These are phyloP conservation scores for Aplochiton taeniatus DNA, from an alignment of 2,797 vertebrate genomes.

Conservation along the genomic window DNA sequence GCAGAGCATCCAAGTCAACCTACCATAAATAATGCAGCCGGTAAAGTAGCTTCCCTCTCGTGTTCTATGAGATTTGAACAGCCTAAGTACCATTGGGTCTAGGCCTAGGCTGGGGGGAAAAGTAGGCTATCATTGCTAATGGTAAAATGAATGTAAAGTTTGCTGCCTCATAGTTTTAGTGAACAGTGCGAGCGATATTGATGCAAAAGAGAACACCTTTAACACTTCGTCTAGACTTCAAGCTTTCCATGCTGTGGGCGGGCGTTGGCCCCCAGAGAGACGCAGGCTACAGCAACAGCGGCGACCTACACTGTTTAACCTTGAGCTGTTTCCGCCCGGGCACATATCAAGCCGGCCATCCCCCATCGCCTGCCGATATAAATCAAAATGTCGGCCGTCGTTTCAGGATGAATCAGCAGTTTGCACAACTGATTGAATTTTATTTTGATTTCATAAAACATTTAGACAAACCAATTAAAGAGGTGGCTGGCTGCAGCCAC, in stretches of 20 bases:
- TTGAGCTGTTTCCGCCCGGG: conserved; percentile 60
- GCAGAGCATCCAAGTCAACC: conserved; percentile 19
- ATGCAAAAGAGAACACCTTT: background rate
- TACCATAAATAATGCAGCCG: too few relatives aligned
- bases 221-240: too few relatives aligned
- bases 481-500: conserved; percentile 65
- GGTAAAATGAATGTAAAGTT: too few relatives aligned
- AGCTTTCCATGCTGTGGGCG: too few relatives aligned
- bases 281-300: conserved; percentile 34
- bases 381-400: conserved; percentile 65
- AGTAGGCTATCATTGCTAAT: too few relatives aligned
- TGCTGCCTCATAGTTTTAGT: too few relatives aligned
- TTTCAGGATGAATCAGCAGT: conserved; percentile 71
- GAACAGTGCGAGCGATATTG: too few relatives aligned
- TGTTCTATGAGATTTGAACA: background rate
- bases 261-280: conserved; percentile 21
- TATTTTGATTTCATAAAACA: conserved; percentile 78
- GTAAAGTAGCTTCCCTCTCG: too few relatives aligned
- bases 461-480: conserved; percentile 80
- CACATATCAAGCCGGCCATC: conserved; percentile 58
- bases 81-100: too few relatives aligned
- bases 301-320: conserved; percentile 59
- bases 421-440: conserved; percentile 73
- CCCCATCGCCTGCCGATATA: conserved; percentile 55
- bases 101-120: too few relatives aligned